Evolutionary conservation across 1,140 invertebrate genomes (phyloP), one percentile per base, ranked within the genome.

Genomic region (Saxidomus purpurata): DNA sequence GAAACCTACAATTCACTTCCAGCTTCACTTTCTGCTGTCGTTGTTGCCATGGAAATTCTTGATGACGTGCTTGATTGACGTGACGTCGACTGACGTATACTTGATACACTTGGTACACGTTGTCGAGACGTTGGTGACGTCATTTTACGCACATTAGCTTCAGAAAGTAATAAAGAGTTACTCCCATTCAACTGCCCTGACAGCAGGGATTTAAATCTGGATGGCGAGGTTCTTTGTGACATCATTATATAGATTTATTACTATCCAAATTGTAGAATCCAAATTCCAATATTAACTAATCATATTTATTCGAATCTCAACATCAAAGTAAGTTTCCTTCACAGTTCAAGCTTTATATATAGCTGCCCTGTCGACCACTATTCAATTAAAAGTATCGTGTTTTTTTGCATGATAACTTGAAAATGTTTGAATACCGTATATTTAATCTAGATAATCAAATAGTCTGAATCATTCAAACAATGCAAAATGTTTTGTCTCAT

Each of bases 1-100:
- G 15, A 83, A 67, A 69, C 61, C 61, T 83, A 83, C 81, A 69
- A 83, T 28, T 83, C 81, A n/a, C 63, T 83, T 28, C 38, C 38
- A 47, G 38, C 11, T 13, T 83, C 81, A 38, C 38, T 83, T 17
- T 69, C 61, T 1, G n/a, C 36, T 40, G 55, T 80, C 47, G 77
- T 38, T 59, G 81, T 83, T 47, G 81, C 63, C 61, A 69, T 43
- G 8, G 81, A 67, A 25, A 83, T 17, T 8, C 25, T 43, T 47
- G 81, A 83, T 69, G 81, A 69, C 43, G 63, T 49, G 28, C 47
- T 69, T 43, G 81, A 83, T n/a, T 63, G 81, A 83, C 81, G 34
- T 49, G 81, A 83, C 63, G 81, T 69, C 61, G 81, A 49, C 22
- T 22, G 77, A 6, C 55, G 38, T 28, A 47, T 55, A 25, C n/a